A percentile compares a stretch with the other conserved stretches of the same genome.
Evolutionary conservation across 1,140 invertebrate species (phyloP).

Genomic region (Musca domestica): DNA sequence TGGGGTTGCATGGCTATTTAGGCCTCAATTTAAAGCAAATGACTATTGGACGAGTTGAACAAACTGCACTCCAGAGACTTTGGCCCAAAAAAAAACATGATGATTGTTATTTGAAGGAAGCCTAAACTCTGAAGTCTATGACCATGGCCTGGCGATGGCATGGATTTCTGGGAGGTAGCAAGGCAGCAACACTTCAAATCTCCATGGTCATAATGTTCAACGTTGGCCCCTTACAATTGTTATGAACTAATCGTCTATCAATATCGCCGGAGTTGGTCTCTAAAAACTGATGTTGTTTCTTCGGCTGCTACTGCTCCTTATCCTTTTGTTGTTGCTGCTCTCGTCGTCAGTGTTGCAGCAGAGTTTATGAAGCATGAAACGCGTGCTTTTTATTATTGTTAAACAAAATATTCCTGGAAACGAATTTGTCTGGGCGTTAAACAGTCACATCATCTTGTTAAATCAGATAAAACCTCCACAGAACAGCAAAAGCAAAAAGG

Average conservation of each 20-base stretch:
- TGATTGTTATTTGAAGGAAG: background rate
- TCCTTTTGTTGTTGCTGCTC: background rate
- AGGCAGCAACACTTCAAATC: background rate
- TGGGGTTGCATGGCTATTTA: constrained; percentile 10
- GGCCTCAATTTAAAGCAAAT: constrained; percentile 19
- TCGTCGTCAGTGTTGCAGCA: background rate
- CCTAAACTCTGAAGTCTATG: background rate
- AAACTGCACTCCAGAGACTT: constrained; percentile 18
- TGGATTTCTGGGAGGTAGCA: background rate
- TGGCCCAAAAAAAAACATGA: background rate
- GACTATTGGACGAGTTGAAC: background rate
- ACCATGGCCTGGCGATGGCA: background rate
- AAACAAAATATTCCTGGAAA: constrained; percentile 21
- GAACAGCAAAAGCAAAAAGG: background rate
- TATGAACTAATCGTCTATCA: constrained; percentile 20
- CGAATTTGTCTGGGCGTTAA: constrained; percentile 22
- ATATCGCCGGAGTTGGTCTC: background rate
- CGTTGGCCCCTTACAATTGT: constrained; percentile 3
- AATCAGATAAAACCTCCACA: constrained; percentile 15
- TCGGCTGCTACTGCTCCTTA: background rate
- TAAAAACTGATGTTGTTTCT: background rate
- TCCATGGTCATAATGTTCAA: too few species aligned
- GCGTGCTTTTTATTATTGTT: constrained; percentile 19
- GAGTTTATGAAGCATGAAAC: constrained; percentile 17
- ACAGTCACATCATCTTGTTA: constrained; percentile 19